These are phyloP conservation scores for Morone saxatilis DNA, from an alignment of 2,113 vertebrate genomes.

Conservation along the genomic window DNA sequence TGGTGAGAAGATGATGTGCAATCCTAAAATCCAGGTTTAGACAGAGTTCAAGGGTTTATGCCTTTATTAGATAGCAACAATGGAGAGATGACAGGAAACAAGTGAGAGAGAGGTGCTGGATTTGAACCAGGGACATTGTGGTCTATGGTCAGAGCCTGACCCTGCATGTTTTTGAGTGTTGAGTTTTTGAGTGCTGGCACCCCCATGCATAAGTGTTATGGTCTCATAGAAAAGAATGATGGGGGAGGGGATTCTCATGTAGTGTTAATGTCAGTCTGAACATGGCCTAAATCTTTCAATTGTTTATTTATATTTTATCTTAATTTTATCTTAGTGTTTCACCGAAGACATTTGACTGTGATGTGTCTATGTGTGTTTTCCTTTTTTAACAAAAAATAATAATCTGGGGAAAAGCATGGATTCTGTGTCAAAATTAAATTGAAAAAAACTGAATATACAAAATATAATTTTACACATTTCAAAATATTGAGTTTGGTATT, in stretches of 20 bases:
- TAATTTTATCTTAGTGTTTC: no score
- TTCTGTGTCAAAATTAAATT: background rate
- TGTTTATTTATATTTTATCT: background rate
- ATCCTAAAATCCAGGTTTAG: background rate
- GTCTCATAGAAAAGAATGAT: no score
- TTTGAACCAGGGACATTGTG: no score
- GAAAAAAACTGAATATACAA: background rate
- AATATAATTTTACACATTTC: background rate
- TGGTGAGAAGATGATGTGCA: background rate
- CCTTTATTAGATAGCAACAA: no score
- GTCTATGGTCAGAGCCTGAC: no score
- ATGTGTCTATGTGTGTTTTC: background rate
- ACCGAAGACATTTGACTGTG: background rate
- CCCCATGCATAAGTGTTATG: background rate
- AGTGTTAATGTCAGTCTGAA: background rate
- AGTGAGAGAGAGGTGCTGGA: no score
- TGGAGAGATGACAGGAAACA: background rate
- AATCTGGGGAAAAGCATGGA: background rate
- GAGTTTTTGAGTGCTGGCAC: background rate
- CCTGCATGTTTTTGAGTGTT: background rate
- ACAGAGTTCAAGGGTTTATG: background rate
- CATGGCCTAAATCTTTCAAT: background rate
- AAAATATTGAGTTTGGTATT: background rate
- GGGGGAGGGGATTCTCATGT: background rate
- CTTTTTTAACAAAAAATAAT: background rate